A percentile compares a stretch with the other conserved stretches of the same genome.
Conservation (phyloP, 37 sponge, comb jelly and placozoan species). For the Theonella swinhoei region DNA sequence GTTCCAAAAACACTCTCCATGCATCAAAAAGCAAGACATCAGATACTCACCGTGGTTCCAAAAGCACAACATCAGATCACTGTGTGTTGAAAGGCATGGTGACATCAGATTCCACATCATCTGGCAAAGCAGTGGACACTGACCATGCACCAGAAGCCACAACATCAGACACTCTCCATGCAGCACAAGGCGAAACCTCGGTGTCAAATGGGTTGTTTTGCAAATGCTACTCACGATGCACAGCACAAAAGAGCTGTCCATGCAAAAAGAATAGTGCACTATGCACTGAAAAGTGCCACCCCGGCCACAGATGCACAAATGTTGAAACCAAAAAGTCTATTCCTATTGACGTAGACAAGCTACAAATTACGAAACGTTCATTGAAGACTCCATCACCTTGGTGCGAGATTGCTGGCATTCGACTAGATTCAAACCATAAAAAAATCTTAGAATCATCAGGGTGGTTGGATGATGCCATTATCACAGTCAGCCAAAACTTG, state of each 20-base stretch:
- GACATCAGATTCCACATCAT: too few species aligned
- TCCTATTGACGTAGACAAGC: neutral
- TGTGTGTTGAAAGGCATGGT: too few species aligned
- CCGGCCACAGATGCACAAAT: neutral
- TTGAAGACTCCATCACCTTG: neutral
- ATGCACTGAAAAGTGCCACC: neutral
- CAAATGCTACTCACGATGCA: neutral
- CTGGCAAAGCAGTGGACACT: too few species aligned
- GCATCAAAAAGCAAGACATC: too few species aligned
- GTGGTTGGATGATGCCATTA: neutral
- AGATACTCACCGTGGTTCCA: too few species aligned
- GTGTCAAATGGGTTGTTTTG: too few species aligned
- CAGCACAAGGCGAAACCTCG: too few species aligned
- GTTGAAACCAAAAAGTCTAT: neutral
- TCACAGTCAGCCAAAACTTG: neutral
- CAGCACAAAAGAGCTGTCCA: neutral
- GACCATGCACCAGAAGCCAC: too few species aligned
- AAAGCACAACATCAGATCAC: too few species aligned
- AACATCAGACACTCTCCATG: too few species aligned
- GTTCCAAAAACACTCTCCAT: too few species aligned
- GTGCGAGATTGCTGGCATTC: neutral
- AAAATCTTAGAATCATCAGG: neutral
- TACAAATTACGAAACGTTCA: too few species aligned
- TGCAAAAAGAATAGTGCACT: neutral
- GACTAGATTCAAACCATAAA: neutral